Conservation (phyloP, 2,888 invertebrate species). For the Harpalus rufipes region DNA sequence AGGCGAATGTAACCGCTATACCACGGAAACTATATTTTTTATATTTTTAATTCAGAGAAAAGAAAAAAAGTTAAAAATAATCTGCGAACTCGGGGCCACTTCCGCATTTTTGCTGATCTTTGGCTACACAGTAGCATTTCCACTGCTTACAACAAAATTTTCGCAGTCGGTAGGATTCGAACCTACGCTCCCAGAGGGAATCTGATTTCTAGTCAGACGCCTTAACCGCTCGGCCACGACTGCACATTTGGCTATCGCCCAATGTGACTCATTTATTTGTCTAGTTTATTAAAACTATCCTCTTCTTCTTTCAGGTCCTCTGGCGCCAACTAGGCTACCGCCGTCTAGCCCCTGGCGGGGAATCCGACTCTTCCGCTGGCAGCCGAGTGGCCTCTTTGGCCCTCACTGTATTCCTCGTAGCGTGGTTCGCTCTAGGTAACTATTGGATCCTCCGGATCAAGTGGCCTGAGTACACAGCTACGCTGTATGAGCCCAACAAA, state of each 20-base stretch:
- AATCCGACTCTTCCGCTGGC: constrained; percentile 77
- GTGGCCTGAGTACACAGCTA: constrained; percentile 87
- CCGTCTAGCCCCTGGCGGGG: constrained; percentile 76
- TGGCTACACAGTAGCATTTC: no score
- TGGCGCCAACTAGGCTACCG: constrained; percentile 84
- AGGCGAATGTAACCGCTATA: constrained; percentile 84
- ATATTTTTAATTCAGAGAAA: no score
- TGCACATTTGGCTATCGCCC: constrained; percentile 75
- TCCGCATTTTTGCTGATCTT: no score
- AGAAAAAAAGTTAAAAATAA: no score
- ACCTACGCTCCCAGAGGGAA: constrained; percentile 95
- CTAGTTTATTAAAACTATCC: no score
- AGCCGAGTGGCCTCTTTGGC: constrained; percentile 83
- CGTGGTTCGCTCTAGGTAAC: constrained; percentile 89
- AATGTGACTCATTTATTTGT: no score
- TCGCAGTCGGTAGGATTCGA: constrained; percentile 93
- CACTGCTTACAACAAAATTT: neutral
- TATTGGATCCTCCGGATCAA: constrained; percentile 88
- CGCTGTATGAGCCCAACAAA: constrained; percentile 86
- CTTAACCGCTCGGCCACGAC: constrained; percentile 94
- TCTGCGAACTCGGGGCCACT: no score
- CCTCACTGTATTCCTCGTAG: constrained; percentile 84
- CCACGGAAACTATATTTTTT: neutral
- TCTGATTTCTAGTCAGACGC: constrained; percentile 94
- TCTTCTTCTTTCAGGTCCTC: constrained; percentile 73